These are phyloP conservation scores for Caenorhabditis virilis DNA, from an alignment of 2,888 invertebrate genomes.

Conservation along the genomic window DNA sequence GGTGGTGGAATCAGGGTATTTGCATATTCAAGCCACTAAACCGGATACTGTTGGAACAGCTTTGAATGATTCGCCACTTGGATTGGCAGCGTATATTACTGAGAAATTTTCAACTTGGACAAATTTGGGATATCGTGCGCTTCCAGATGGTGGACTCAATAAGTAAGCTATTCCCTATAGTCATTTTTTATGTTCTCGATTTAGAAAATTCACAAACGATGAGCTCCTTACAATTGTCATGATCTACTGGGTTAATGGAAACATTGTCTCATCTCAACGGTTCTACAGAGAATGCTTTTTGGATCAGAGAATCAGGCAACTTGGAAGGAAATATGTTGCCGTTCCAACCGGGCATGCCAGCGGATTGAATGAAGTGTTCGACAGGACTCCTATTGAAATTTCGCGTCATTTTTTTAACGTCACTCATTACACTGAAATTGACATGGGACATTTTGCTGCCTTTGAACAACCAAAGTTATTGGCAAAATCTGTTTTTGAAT, in stretches of 20 bases:
- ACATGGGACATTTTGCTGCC: conserved; percentile 86
- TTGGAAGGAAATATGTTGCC: conserved; percentile 67
- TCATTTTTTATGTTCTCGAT: no score
- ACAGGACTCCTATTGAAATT: conserved; percentile 74
- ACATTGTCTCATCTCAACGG: conserved; percentile 79
- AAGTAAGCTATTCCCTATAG: no score
- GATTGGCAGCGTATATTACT: conserved; percentile 85
- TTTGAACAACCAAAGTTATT: conserved; percentile 79
- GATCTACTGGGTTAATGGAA: conserved; percentile 80
- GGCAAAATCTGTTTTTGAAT: conserved; percentile 77
- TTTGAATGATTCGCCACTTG: conserved; percentile 81
- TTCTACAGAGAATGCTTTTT: conserved; percentile 76
- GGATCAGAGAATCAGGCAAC: conserved; percentile 7
- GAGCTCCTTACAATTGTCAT: conserved; percentile 80
- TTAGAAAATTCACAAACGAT: conserved; percentile 76
- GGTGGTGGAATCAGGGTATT: conserved; percentile 72
- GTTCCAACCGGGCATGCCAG: conserved; percentile 80
- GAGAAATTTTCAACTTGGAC: conserved; percentile 87
- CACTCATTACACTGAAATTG: conserved; percentile 74
- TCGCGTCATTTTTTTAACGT: conserved; percentile 77
- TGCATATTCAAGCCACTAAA: conserved; percentile 84
- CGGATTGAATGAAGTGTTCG: conserved; percentile 78
- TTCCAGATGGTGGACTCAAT: conserved; percentile 76
- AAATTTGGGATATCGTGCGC: conserved; percentile 69
- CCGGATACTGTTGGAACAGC: conserved; percentile 83